Base-by-base conservation (phyloP, 2,113 vertebrate species). In the Henicopernis longicauda region DNA sequence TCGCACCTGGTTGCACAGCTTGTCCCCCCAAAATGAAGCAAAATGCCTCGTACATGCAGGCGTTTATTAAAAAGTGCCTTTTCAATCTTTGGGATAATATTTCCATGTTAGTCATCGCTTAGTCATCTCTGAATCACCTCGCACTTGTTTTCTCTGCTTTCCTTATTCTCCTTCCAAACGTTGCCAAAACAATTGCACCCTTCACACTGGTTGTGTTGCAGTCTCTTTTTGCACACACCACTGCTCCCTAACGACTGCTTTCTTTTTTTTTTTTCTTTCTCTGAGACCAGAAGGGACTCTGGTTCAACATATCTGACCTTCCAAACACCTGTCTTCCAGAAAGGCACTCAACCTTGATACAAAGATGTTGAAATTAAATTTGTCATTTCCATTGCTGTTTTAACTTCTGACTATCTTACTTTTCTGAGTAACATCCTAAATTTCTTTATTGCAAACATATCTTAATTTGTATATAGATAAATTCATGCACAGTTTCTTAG, bases 391-490 rank as follows among this genome's bases (percentile, higher is more conserved):
- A 15, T 22, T 44, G 7, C 10, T 66, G 17, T 13, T 57, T 79
- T 45, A 76, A 47, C 69, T 44, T 74, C 9, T 69, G 27, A 11
- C 17, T 65, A 8, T 49, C 45, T 78, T 58, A 13, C 25, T 84
- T 94, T 81, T 58, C 63, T 18, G 6, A 52, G 16, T 67, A 91
- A 57, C 25, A 57, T 18, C 20, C 31, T 65, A 17, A 3, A 22
- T 58, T 54, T 73, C 34, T 66, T 76, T 49, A 78, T 29, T 85
- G 36, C 19, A 73, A 50, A 36, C 16, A 26, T 49, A 21, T 76
- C 93, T 90, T 76, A 52, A 86, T 94, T 88, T 97, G n/a, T 70
- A 57, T 52, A n/a, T n/a, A 13, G 55, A 63, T 86, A 90, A 82
- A 84, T 92, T 77, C 7, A 76, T 11, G 5, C 32, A 42, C n/a